These are phyloP conservation scores for Sarcophaga peregrina DNA, from an alignment of 1,140 invertebrate species.

Conservation along the genomic window DNA sequence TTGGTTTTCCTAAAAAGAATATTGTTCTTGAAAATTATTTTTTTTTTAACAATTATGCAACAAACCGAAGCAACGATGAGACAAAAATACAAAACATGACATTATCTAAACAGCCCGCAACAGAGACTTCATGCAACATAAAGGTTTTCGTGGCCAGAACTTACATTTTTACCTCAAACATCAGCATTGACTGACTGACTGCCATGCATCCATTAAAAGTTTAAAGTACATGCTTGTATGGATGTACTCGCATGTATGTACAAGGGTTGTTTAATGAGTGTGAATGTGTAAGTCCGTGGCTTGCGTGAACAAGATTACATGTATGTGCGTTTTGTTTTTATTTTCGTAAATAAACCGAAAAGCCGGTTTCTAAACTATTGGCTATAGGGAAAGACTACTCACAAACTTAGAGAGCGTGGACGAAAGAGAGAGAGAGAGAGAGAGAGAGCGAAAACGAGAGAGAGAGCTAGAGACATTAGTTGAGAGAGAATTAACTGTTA, in stretches of 20 bases:
- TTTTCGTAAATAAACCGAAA: not conserved
- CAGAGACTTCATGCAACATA: not conserved
- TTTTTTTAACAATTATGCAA: conserved; percentile 3
- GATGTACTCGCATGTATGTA: not conserved
- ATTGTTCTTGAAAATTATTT: conserved; percentile 10
- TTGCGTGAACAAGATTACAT: conserved; percentile 9
- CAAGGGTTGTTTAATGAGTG: not conserved
- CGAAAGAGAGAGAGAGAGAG: too few relatives aligned
- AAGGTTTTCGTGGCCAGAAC: not conserved
- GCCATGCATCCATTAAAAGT: not conserved
- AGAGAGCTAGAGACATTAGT: too few relatives aligned
- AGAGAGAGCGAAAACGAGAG: too few relatives aligned
- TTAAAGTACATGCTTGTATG: not conserved
- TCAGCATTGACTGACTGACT: not conserved
- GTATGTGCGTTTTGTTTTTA: not conserved
- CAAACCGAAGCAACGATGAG: not conserved
- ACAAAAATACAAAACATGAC: not conserved
- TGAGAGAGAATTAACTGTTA: too few relatives aligned
- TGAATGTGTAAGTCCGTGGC: not conserved
- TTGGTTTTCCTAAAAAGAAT: not conserved
- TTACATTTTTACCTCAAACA: not conserved
- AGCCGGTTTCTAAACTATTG: not conserved
- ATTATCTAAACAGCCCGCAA: not conserved
- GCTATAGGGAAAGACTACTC: not conserved
- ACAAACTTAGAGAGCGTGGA: not conserved